Evolutionary conservation across 2,797 vertebrate species (phyloP).

Genomic region (Gephyroberyx darwinii): DNA sequence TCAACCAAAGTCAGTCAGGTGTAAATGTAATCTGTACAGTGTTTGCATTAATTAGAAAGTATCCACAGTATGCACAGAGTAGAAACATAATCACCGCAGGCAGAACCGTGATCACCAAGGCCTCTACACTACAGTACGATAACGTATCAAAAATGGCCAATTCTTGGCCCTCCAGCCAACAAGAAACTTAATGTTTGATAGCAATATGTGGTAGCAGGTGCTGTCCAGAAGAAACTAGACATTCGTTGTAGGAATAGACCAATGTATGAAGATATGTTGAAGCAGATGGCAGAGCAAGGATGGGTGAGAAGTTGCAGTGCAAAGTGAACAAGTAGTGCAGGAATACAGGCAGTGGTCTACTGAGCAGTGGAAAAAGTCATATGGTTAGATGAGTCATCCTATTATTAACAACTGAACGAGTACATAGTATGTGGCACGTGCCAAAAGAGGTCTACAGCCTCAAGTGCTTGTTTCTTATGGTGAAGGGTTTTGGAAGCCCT

Average conservation of each 20-base stretch:
- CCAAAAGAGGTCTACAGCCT: slow-evolving; percentile 52
- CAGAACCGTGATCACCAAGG: neutral
- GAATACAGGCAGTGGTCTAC: slow-evolving; percentile 19
- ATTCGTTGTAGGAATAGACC: too few relatives aligned
- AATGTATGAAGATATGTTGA: neutral
- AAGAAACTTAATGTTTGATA: slow-evolving; percentile 5
- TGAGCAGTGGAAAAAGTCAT: slow-evolving; percentile 31
- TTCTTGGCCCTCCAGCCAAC: neutral
- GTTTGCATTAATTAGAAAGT: slow-evolving; percentile 34
- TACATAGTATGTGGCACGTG: slow-evolving; percentile 67
- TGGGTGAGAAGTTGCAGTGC: slow-evolving; percentile 1
- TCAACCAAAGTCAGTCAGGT: slow-evolving; percentile 14
- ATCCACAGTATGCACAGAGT: neutral
- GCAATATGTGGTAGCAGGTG: neutral
- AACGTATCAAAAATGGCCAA: neutral
- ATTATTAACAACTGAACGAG: slow-evolving; percentile 60
- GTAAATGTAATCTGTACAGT: slow-evolving; percentile 10
- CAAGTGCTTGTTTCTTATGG: slow-evolving; percentile 36
- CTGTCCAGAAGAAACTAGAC: neutral
- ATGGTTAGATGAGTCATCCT: slow-evolving; percentile 51
- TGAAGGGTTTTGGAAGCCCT: slow-evolving; percentile 58
- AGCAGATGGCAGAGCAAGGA: slow-evolving; percentile 25
- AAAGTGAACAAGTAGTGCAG: neutral
- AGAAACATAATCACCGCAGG: slow-evolving; percentile 1
- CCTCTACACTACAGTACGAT: neutral